Evolutionary conservation across 1,140 invertebrate species (phyloP).

Genomic region (Drosophila lowei): DNA sequence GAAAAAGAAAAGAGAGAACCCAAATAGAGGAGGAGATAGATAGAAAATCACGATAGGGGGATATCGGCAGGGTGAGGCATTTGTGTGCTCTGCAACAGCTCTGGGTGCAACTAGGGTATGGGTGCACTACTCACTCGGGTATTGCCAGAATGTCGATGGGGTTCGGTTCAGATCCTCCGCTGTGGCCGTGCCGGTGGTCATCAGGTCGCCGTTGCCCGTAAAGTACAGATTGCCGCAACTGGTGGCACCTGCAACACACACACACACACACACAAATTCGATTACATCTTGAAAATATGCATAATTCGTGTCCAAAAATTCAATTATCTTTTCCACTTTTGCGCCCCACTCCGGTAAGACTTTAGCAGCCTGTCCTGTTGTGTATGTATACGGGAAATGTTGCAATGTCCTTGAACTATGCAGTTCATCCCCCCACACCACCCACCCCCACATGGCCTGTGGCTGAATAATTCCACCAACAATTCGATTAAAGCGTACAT

Average conservation of each 20-base stretch:
- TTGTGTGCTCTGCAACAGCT: no score
- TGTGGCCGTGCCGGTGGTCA: slow-evolving; percentile 72
- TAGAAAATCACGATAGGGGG: no score
- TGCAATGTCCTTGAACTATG: slow-evolving; percentile 80
- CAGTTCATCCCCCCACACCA: slow-evolving; percentile 46
- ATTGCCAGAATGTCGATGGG: slow-evolving; percentile 89
- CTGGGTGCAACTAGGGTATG: not conserved
- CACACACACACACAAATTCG: not conserved
- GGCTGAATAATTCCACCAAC: slow-evolving; percentile 60
- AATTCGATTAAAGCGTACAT: slow-evolving; percentile 71
- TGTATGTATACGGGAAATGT: slow-evolving; percentile 76
- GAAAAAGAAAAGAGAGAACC: slow-evolving; percentile 58
- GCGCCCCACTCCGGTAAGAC: slow-evolving; percentile 10
- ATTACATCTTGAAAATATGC: not conserved
- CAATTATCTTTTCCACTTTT: slow-evolving; percentile 27
- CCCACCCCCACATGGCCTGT: slow-evolving; percentile 20
- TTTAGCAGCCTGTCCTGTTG: slow-evolving; percentile 19
- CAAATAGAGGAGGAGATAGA: slow-evolving; percentile 38
- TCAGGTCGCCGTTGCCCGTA: slow-evolving; percentile 79
- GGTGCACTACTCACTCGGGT: slow-evolving; percentile 86
- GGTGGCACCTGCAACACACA: slow-evolving; percentile 60
- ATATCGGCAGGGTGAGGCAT: not conserved
- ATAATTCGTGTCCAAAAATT: not conserved
- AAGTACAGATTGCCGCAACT: slow-evolving; percentile 81
- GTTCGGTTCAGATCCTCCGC: slow-evolving; percentile 77